Evolutionary conservation across 2,888 invertebrate species (phyloP), one percentile per base, ranked within the genome.

Genomic region (Hermaeophaga mercurialis): DNA sequence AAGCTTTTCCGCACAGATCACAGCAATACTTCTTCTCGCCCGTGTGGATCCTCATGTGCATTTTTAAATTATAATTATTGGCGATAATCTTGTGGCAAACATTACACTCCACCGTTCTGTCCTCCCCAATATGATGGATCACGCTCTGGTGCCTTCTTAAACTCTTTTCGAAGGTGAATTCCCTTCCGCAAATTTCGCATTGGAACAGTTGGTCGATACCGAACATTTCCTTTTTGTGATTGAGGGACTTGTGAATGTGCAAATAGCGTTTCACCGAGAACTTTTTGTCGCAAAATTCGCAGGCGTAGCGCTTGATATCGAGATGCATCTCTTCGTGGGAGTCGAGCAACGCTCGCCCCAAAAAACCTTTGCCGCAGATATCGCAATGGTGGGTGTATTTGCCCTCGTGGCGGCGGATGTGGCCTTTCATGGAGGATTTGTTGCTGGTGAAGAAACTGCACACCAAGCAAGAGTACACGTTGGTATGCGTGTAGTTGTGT

Each of bases 1-100:
- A 73, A 0, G 66, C 64, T 48, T 70, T 70, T 4, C 73, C 73
- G 48, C 74, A 74, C 14, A 65, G 47, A 34, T 73, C 69, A 33
- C 74, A 74, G 18, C 67, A 69, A 60, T 63, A 70, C 3, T 68
- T 68, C 43, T 70, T 71, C 43, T 73, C 73, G 0, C 73, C 72
- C 1, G 72, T 73, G 34, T 74, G 74, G 12, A 66, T 63, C 24
- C 71, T 63, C 70, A 73, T 73, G 58, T 74, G 74, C 59, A 72
- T 61, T 46, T 71, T 73, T 39, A 74, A 65, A 55, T 71, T 73
- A 58, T 73, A 72, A 46, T 66, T 68, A 56, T 74, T 74, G 3
- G 73, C 69, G 4, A 74, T 70, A 1, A 67, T 52, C 57, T 74
- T 73, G 1, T 59, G 54, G 50, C 74, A 74, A 18, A 73, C 61